Conservation (phyloP, 2,888 invertebrate genomes). For the Leucophenga montana region DNA sequence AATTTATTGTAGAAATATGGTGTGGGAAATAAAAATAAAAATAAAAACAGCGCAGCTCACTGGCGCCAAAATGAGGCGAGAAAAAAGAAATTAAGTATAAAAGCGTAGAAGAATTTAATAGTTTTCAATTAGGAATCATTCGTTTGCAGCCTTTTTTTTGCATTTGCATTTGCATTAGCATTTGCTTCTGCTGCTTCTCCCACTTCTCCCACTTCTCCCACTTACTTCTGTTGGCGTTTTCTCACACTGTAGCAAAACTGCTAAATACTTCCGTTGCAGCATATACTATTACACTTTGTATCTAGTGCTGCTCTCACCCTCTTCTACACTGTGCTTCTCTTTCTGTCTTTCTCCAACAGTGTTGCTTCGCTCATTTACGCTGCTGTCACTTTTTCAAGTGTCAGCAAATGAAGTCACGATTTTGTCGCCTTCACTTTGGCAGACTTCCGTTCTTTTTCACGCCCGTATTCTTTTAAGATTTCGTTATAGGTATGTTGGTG, state of each 20-base stretch:
- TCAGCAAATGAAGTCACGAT: constrained; percentile 72
- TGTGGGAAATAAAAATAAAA: constrained; percentile 22
- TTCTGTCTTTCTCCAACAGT: constrained; percentile 19
- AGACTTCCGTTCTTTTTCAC: constrained; percentile 9
- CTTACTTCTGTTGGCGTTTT: constrained; percentile 25
- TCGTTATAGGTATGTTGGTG: constrained; percentile 9
- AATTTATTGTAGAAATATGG: background rate
- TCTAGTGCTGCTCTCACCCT: constrained; percentile 29
- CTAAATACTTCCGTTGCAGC: constrained; percentile 14
- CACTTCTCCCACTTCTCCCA: constrained; percentile 8
- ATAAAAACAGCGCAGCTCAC: constrained; percentile 33
- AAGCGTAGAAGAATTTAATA: constrained; percentile 64
- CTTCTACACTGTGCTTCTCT: constrained; percentile 1
- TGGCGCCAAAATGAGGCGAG: constrained; percentile 33
- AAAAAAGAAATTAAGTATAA: constrained; percentile 24
- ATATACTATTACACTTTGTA: constrained; percentile 15
- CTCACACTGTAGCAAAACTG: constrained; percentile 48
- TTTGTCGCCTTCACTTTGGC: constrained; percentile 44
- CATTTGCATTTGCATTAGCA: no score
- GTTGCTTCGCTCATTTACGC: background rate
- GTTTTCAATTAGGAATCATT: constrained; percentile 72
- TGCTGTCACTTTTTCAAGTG: constrained; percentile 52
- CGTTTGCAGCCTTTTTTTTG: constrained; percentile 69
- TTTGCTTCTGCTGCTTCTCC: no score
- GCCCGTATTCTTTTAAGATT: constrained; percentile 16